Evolutionary conservation across 2,888 invertebrate genomes (phyloP), one percentile per base, ranked within the genome.

Genomic region (Cryptus viduatorius): DNA sequence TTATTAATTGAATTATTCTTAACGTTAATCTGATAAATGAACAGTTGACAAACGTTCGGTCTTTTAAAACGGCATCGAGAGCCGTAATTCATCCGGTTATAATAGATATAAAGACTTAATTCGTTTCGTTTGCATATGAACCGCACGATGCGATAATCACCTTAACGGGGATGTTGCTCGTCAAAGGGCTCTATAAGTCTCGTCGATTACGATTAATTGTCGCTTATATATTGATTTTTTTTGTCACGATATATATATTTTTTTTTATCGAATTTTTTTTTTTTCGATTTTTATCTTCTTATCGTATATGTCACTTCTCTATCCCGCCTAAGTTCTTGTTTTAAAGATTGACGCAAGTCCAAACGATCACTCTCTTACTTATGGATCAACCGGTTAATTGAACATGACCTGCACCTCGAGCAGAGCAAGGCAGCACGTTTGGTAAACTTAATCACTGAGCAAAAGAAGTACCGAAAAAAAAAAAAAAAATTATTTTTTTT

Each of bases 361-460:
- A 82, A 83, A 86, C 87, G 87, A 87, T 87, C 87, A 83, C 79
- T 87, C 87, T 87, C 86, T 87, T 87, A 87, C 87, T 87, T 87
- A 87, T 87, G 87, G 87, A 87, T 86, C 87, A 86, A 87, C 87
- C 86, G 87, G 87, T 87, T 87, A 86, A 86, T 85, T 85, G 87
- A 87, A 87, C 87, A 87, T 87, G 86, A 87, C 86, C 86, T 87
- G 87, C 87, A 87, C 87, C 87, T 87, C 87, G 86, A 87, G 85
- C 82, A 85, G 87, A 87, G 87, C 87, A 87, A 87, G 87, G 87
- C 87, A 86, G 87, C 87, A 87, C 87, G 87, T 86, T 86, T 83
- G 84, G 83, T 84, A 75, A 83, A 83, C 80, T 83, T 78, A 65
- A 76, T 50, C 64, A 56, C 14, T 56, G 56, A 56, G 56, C 44